These are phyloP conservation scores for Amblyteles armatorius DNA, from an alignment of 2,888 invertebrate species.

Conservation along the genomic window DNA sequence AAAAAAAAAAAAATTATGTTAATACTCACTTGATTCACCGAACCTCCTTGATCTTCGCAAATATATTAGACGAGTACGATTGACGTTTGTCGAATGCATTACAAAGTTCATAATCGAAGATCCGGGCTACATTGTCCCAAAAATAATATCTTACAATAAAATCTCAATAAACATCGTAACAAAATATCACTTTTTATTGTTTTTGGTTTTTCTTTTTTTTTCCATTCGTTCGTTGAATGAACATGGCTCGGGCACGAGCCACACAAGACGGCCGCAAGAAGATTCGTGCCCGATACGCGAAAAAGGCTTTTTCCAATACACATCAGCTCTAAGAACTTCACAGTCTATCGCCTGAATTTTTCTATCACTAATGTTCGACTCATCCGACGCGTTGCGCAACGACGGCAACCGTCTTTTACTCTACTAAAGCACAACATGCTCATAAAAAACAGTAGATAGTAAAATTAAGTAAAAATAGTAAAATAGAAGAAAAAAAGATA, in stretches of 20 bases:
- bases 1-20: no score
- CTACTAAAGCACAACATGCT: slow-evolving; percentile 14
- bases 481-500: background rate
- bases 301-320: slow-evolving; percentile 5
- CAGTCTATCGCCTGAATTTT: background rate
- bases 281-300: background rate
- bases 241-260: slow-evolving; percentile 17
- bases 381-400: background rate
- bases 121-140: background rate
- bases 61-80: no score
- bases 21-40: no score
- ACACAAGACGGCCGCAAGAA: background rate
- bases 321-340: slow-evolving; percentile 1
- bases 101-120: background rate
- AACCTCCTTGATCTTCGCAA: no score
- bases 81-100: background rate
- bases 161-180: slow-evolving; percentile 59
- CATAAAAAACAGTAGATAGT: slow-evolving; percentile 20
- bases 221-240: background rate
- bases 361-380: background rate
- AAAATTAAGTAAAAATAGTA: slow-evolving; percentile 19
- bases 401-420: background rate
- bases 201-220: slow-evolving; percentile 28
- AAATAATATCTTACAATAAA: slow-evolving; percentile 4
- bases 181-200: slow-evolving; percentile 67